A percentile compares a stretch with the other conserved stretches of the same genome.
Evolutionary conservation across 2,113 vertebrate species (phyloP).

Genomic region (Ictidomys tridecemlineatus): DNA sequence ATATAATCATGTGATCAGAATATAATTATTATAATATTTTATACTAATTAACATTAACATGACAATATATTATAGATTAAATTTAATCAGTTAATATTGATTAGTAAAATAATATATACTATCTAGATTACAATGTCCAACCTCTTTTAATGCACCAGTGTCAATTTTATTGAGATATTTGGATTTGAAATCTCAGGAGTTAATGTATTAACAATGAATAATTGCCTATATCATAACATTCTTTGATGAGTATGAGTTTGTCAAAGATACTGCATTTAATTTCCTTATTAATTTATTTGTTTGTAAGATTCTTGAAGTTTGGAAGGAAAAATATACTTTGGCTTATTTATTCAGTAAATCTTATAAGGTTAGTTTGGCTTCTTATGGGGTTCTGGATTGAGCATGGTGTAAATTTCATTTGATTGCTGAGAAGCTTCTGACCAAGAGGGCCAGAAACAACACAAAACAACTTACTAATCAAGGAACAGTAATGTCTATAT

Average conservation of each 20-base stretch:
- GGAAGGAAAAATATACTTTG: not conserved
- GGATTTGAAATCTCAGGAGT: no score
- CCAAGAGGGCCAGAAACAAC: not conserved
- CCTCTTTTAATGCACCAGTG: no score
- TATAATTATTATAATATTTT: no score
- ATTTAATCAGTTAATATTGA: no score
- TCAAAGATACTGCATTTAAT: conserved; percentile 4
- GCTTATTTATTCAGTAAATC: not conserved
- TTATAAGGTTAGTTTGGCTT: not conserved
- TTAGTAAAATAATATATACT: no score
- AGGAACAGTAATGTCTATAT: conserved; percentile 27
- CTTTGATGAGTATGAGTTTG: not conserved
- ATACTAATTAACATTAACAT: no score
- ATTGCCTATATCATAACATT: not conserved
- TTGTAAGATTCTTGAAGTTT: not conserved
- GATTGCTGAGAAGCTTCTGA: not conserved
- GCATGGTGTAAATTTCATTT: not conserved
- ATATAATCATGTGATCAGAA: no score
- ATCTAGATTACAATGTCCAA: no score
- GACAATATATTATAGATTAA: no score
- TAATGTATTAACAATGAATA: not conserved
- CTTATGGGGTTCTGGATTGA: not conserved
- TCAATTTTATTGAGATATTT: no score
- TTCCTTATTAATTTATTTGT: not conserved
- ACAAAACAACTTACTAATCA: conserved; percentile 28